Base-by-base conservation (phyloP, 2,797 vertebrate genomes). In the Myotis findleyi region DNA sequence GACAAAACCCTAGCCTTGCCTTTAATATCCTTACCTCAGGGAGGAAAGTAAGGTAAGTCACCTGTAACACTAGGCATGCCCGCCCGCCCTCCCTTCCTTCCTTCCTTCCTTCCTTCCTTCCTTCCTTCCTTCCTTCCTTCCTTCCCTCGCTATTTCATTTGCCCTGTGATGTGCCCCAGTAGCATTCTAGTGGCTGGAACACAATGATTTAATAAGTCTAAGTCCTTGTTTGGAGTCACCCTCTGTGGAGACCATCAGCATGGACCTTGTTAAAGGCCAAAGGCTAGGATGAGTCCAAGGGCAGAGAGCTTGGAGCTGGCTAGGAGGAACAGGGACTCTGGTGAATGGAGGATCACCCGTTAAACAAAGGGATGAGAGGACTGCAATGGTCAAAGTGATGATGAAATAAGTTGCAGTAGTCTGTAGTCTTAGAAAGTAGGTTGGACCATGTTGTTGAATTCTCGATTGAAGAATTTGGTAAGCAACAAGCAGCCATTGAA, bases 11-110 rank as follows among this genome's bases (percentile, higher is more conserved):
- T 36, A 18, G 7, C 59, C 41, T 93, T 53, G 23, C 33, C 23
- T 53, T 80, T 20, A 51, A 1, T n/a, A 16, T 20, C 2, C 25
- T 83, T 68, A 51, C 7, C 7, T 81, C 16, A 69, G 25, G 30
- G 57, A 47, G 36, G 23, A 79, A 44, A 88, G 49, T 6, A 55
- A 84, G 10, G 12, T 21, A 68, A 68, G 51, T 47, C 27, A 69
- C 21, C 30, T 11, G 13, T 2, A 23, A 12, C 0, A 18, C 12
- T 17, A 36, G 27, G 27, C 10, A 47, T 13, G 2, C 10, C 1
- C 1, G 33, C 23, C 23, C 4, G 25, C 4, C 23, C 21, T 23
- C 8, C 21, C 17, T 23, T 3, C 7, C 53, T 55, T 0, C 16
- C 16, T 55, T 1, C 21, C 53, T 44, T 11, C 53, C 7, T 55